A percentile compares a stretch with the other conserved stretches of the same genome.
These are phyloP conservation scores for Emys orbicularis DNA, from an alignment of 2,797 vertebrate species.

Conservation along the genomic window DNA sequence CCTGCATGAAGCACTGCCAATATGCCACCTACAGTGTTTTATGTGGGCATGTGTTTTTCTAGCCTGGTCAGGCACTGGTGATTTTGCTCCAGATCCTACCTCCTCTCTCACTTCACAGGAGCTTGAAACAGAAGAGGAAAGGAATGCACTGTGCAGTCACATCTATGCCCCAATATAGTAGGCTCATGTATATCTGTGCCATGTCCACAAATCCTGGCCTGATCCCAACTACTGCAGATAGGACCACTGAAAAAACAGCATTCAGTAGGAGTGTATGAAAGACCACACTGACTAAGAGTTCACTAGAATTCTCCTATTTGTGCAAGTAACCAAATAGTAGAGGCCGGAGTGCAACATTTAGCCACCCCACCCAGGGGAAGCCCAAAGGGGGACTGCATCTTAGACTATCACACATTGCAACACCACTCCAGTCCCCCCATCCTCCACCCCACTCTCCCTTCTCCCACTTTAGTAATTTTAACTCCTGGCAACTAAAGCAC, in stretches of 20 bases:
- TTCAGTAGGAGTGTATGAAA: background rate
- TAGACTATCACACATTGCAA: too few relatives aligned
- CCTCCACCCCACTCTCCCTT: too few relatives aligned
- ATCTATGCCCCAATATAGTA: background rate
- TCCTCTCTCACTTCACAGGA: background rate
- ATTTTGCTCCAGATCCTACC: background rate
- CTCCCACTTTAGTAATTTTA: too few relatives aligned
- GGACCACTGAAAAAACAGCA: background rate
- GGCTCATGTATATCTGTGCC: fast-evolving
- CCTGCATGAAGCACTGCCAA: too few relatives aligned
- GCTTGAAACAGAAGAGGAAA: background rate
- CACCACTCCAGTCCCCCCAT: too few relatives aligned
- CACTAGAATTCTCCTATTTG: background rate
- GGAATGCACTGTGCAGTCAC: background rate
- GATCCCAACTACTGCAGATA: background rate
- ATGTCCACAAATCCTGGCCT: background rate
- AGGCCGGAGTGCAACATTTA: background rate
- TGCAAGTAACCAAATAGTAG: background rate
- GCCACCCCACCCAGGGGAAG: too few relatives aligned
- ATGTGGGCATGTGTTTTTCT: background rate
- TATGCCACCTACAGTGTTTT: background rate
- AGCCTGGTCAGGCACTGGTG: background rate
- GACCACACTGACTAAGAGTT: background rate
- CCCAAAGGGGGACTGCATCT: too few relatives aligned
- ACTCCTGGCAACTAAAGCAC: too few relatives aligned